Conservation (phyloP, 2,113 vertebrate species). For the Noturus placidus region DNA sequence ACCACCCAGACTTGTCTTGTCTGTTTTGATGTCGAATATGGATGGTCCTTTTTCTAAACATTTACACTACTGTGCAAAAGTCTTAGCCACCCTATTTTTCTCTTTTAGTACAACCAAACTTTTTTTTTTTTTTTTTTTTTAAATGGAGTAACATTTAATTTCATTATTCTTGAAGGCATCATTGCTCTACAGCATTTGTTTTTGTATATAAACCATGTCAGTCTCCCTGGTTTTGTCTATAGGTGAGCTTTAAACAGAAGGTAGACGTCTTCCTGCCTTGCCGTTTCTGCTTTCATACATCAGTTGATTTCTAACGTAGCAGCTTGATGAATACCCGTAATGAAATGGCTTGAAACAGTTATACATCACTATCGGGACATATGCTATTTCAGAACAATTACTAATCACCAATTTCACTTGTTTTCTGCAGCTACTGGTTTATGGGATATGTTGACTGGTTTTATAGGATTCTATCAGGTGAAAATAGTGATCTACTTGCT, state of each 20-base stretch:
- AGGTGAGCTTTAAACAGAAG: not conserved
- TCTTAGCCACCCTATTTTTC: too few species aligned
- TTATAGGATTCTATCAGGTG: not conserved
- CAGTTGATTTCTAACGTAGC: not conserved
- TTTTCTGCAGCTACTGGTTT: not conserved
- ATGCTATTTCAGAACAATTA: not conserved
- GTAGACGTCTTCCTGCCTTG: not conserved
- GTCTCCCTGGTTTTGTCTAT: not conserved
- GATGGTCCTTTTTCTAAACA: not conserved
- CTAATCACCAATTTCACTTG: not conserved
- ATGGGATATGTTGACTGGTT: not conserved
- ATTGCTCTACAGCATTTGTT: too few species aligned
- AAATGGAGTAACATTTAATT: too few species aligned
- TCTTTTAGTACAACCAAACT: too few species aligned
- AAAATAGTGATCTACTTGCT: conserved; percentile 28
- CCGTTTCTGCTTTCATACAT: not conserved
- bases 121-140: too few species aligned
- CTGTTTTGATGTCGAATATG: not conserved
- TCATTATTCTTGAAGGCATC: too few species aligned
- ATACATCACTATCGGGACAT: not conserved
- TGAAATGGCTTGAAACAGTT: not conserved
- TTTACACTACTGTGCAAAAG: too few species aligned
- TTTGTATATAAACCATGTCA: not conserved
- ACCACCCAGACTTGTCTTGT: not conserved
- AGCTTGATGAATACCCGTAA: not conserved